phyloP scores from a whole-genome alignment of 2,888 invertebrate species.

The Neoscelio sp. region DNA sequence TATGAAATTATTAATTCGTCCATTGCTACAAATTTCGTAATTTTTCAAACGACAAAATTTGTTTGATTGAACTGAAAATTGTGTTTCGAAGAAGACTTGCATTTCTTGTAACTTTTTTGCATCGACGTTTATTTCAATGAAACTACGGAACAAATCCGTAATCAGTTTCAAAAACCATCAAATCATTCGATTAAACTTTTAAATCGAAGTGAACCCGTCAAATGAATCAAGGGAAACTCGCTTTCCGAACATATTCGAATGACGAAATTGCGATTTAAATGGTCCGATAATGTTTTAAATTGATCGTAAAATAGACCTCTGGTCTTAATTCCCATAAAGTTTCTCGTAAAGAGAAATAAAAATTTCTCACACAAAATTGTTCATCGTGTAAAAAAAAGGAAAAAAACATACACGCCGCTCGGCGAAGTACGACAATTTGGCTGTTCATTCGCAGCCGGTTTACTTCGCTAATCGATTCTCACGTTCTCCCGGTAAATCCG shows the following conservation, averaged over 20 bases:
- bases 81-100: too few relatives aligned
- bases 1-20: too few relatives aligned
- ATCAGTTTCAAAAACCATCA: too few relatives aligned
- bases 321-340: conserved; percentile 42
- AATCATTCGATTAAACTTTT: too few relatives aligned
- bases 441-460: conserved; percentile 46
- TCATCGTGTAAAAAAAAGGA: conserved; percentile 18
- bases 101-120: too few relatives aligned
- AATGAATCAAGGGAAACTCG: conserved; percentile 10
- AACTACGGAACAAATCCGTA: too few relatives aligned
- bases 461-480: conserved; percentile 52
- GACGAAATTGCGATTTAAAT: conserved; percentile 33
- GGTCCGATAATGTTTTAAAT: conserved; percentile 28
- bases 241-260: conserved; percentile 25
- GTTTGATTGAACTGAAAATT: too few relatives aligned
- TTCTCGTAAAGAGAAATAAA: conserved; percentile 43
- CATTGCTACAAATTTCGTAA: too few relatives aligned
- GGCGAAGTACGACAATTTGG: conserved; percentile 39
- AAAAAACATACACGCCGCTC: conserved; percentile 4
- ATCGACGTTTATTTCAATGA: too few relatives aligned
- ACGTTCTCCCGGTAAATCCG: conserved; percentile 42
- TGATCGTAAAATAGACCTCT: conserved; percentile 41
- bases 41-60: too few relatives aligned
- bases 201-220: not conserved
- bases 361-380: conserved; percentile 33